These are phyloP conservation scores for Cacatua alba DNA, from an alignment of 2,113 vertebrate genomes.

Conservation along the genomic window DNA sequence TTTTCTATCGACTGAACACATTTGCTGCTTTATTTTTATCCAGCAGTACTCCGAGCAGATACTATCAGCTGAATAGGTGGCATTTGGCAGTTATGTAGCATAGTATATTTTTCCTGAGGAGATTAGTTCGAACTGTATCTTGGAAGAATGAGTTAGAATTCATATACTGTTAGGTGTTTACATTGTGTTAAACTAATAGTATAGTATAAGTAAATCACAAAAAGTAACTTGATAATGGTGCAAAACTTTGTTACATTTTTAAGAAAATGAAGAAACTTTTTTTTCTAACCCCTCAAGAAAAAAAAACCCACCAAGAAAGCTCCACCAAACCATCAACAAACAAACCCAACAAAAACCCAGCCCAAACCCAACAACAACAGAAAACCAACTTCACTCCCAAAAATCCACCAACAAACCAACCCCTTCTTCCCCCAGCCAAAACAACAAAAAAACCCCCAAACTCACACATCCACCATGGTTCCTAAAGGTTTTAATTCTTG, in stretches of 20 bases:
- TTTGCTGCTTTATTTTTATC: not conserved
- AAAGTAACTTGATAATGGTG: not conserved
- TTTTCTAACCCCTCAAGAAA: not conserved
- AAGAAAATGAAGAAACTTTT: not conserved
- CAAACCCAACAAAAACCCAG: not conserved
- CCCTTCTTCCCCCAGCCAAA: not conserved
- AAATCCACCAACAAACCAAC: not conserved
- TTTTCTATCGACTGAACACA: not conserved
- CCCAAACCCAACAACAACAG: not conserved
- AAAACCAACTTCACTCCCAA: not conserved
- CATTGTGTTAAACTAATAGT: not conserved
- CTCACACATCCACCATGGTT: not conserved
- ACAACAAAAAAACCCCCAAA: not conserved
- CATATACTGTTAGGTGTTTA: not conserved
- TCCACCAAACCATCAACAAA: not conserved
- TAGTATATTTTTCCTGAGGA: not conserved
- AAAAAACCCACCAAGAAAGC: rapidly evolving
- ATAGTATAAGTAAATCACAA: not conserved
- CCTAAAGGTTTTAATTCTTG: not conserved
- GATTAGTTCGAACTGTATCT: not conserved
- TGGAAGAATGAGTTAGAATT: not conserved
- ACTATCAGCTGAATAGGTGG: not conserved
- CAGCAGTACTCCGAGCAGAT: not conserved
- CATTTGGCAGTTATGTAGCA: not conserved
- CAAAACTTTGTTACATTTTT: not conserved